A percentile compares a stretch with the other conserved stretches of the same genome.
These are phyloP conservation scores for Branchipolynoe longqiensis DNA, from an alignment of 2,888 invertebrate species.

Conservation along the genomic window DNA sequence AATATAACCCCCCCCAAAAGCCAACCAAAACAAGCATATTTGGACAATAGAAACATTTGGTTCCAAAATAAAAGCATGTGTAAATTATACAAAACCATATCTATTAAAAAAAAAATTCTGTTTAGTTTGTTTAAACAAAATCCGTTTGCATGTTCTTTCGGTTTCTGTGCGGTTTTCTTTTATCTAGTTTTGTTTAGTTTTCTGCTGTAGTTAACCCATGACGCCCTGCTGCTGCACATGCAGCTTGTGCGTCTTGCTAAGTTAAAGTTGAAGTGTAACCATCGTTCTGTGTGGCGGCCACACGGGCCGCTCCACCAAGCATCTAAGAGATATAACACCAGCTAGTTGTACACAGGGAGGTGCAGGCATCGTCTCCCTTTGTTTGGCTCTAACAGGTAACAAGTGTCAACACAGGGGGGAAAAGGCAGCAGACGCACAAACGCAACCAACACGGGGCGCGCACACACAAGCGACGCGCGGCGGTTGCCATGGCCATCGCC, in stretches of 20 bases:
- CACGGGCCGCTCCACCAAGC: conserved; percentile 34
- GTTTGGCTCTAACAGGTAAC: conserved; percentile 53
- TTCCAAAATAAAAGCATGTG: too few species aligned
- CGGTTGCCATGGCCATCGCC: not conserved
- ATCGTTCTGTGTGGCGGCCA: conserved; percentile 16
- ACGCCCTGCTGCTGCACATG: conserved; percentile 3
- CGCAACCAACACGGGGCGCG: conserved; percentile 38
- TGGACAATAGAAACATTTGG: too few species aligned
- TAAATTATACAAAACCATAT: too few species aligned
- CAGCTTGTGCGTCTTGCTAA: conserved; percentile 27
- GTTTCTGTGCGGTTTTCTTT: not conserved
- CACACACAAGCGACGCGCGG: conserved; percentile 11
- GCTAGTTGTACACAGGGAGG: conserved; percentile 46
- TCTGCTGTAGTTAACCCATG: conserved; percentile 31
- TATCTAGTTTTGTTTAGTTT: not conserved
- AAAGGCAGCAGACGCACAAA: conserved; percentile 52
- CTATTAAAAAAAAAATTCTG: too few species aligned
- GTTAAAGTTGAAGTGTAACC: too few species aligned
- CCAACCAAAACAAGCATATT: too few species aligned
- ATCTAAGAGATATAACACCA: conserved; percentile 54
- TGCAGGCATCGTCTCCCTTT: conserved; percentile 43
- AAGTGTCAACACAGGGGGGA: conserved; percentile 54
- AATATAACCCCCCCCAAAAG: too few species aligned
- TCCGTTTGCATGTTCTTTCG: conserved; percentile 20
- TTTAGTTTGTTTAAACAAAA: too few species aligned